Evolutionary conservation across 1,140 invertebrate species (phyloP).

Genomic region (Lepidurus apus): DNA sequence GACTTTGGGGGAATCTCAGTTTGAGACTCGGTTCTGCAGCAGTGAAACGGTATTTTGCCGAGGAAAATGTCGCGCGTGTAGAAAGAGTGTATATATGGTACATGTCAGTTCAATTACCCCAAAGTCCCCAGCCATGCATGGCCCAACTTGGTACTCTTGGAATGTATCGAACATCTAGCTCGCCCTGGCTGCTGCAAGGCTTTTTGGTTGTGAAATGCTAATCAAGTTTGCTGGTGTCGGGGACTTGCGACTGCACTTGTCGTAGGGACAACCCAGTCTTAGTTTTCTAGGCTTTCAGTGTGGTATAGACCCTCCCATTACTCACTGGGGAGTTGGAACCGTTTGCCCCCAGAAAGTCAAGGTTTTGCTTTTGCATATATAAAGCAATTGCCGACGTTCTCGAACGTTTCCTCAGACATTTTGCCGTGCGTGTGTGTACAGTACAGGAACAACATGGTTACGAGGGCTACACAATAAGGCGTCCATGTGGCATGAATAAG

Average conservation of each 20-base stretch:
- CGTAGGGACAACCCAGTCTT: background rate
- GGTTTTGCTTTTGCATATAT: background rate
- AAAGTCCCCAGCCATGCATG: too few species aligned
- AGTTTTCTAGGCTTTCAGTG: background rate
- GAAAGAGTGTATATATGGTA: too few species aligned
- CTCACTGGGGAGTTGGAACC: background rate
- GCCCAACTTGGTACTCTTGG: background rate
- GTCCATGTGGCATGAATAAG: too few species aligned
- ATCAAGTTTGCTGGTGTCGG: conserved; percentile 14
- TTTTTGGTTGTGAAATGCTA: conserved; percentile 9
- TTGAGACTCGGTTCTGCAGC: too few species aligned
- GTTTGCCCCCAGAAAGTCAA: background rate
- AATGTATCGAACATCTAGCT: background rate
- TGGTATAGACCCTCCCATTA: too few species aligned
- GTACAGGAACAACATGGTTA: too few species aligned
- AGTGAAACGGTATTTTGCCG: too few species aligned
- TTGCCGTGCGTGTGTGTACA: too few species aligned
- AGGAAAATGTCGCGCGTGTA: too few species aligned
- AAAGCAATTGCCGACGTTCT: background rate
- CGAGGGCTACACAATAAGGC: too few species aligned
- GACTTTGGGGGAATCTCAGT: too few species aligned
- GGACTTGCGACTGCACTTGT: background rate
- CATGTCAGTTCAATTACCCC: too few species aligned
- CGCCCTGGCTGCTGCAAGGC: background rate
- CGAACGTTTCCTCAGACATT: background rate